Percentiles rank a stretch among this genome's conserved stretches.
These are phyloP conservation scores for Xestia xanthographa DNA, from an alignment of 2,888 invertebrate genomes.

Conservation along the genomic window DNA sequence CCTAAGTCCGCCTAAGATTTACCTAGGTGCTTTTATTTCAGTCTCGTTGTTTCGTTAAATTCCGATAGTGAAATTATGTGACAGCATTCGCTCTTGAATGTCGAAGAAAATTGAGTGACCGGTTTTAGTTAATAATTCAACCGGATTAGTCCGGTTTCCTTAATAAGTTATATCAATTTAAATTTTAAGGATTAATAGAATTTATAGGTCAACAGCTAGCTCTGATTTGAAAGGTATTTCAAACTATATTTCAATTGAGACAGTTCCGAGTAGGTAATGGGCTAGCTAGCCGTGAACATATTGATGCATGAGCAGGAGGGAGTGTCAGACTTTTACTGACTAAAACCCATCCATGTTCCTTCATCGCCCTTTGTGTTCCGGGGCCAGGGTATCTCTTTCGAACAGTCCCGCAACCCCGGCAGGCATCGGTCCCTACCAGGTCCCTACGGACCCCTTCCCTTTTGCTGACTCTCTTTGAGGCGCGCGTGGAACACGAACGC, in stretches of 20 bases:
- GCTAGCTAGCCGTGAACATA: conserved; percentile 21
- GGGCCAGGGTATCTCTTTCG: too few relatives aligned
- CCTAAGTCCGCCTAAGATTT: background rate
- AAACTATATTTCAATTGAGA: conserved; percentile 28
- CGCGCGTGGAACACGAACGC: too few relatives aligned
- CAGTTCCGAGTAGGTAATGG: conserved; percentile 15
- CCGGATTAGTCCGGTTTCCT: background rate
- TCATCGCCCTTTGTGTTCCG: too few relatives aligned
- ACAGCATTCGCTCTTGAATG: background rate
- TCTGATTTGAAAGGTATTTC: conserved; percentile 10
- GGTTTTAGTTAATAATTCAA: background rate
- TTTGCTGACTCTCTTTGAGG: too few relatives aligned
- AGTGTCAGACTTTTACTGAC: too few relatives aligned
- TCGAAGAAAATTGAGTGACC: background rate
- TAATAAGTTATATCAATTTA: conserved; percentile 26
- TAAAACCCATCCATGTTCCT: too few relatives aligned
- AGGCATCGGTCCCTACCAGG: too few relatives aligned
- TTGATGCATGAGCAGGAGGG: too few relatives aligned
- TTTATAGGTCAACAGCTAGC: conserved; percentile 15
- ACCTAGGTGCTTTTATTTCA: background rate
- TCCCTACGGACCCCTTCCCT: too few relatives aligned
- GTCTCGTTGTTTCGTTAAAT: background rate
- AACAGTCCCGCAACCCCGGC: too few relatives aligned
- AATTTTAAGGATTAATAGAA: conserved; percentile 31
- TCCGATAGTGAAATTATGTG: background rate